Conservation (phyloP, 2,113 vertebrate species). For the Thinocorus orbignyianus region DNA sequence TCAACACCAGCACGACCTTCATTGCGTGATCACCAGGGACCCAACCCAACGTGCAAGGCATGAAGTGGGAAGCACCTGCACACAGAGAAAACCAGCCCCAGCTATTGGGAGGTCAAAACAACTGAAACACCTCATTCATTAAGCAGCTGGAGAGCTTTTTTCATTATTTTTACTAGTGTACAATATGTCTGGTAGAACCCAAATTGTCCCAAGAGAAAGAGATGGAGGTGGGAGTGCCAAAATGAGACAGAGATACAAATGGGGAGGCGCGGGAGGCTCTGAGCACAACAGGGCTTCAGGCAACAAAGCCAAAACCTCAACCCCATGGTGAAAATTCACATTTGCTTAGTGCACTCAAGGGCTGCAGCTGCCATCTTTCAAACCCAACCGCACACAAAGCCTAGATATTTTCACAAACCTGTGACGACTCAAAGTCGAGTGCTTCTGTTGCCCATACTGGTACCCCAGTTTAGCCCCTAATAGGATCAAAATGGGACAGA, state of each 20-base stretch:
- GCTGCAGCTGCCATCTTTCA: not conserved
- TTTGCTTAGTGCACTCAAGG: not conserved
- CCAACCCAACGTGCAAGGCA: not conserved
- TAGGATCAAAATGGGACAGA: not conserved
- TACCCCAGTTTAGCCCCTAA: not conserved
- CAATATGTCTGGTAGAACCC: not conserved
- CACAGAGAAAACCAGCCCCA: not conserved
- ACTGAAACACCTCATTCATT: not conserved
- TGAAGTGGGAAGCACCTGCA: not conserved
- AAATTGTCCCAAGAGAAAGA: not conserved
- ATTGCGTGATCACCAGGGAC: rapidly evolving
- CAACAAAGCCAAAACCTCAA: not conserved
- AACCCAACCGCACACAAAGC: not conserved
- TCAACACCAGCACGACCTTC: not conserved
- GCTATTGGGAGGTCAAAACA: not conserved
- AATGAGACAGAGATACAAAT: not conserved
- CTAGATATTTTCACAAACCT: not conserved
- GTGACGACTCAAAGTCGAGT: not conserved
- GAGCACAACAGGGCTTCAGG: not conserved
- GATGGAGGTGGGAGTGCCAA: not conserved
- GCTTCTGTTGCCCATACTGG: not conserved
- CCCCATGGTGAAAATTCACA: not conserved
- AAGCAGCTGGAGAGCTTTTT: not conserved
- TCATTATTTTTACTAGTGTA: not conserved
- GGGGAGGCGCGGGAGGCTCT: not conserved